phyloP scores from a whole-genome alignment of 2,113 vertebrate species.

The Poeciliopsis occidentalis region DNA sequence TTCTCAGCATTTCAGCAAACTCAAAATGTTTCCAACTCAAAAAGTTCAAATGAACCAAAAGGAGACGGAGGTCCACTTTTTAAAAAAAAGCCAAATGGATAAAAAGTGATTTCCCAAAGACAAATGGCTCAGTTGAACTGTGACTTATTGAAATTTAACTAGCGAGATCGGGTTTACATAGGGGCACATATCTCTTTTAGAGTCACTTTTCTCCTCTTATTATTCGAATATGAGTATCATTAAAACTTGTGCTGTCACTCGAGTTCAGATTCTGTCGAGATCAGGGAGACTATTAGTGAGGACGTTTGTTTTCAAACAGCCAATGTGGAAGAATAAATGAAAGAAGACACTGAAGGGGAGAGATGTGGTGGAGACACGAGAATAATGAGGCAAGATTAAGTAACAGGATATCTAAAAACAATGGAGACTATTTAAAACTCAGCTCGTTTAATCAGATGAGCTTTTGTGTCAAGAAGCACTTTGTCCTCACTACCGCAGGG shows the following conservation, averaged over 20 bases:
- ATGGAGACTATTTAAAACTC: slow-evolving; percentile 7
- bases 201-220: slow-evolving; percentile 3
- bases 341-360: neutral
- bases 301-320: slow-evolving; percentile 13
- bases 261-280: slow-evolving; percentile 26
- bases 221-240: slow-evolving; percentile 34
- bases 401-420: slow-evolving; percentile 12
- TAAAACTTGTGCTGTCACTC: slow-evolving; percentile 15
- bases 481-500: too few relatives aligned
- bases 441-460: neutral
- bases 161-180: slow-evolving; percentile 7
- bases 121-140: slow-evolving; percentile 25
- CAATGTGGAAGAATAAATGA: slow-evolving; percentile 2
- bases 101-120: slow-evolving; percentile 1
- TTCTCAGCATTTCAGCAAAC: neutral
- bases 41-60: slow-evolving; percentile 16
- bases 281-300: slow-evolving; percentile 16
- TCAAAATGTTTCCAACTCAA: neutral
- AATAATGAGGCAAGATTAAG: neutral
- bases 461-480: neutral
- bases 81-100: slow-evolving; percentile 15
- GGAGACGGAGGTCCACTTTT: neutral
- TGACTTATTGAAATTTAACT: slow-evolving; percentile 52
- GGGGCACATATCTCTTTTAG: slow-evolving; percentile 23
- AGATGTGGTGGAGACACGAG: slow-evolving; percentile 5